A percentile compares a stretch with the other conserved stretches of the same genome.
These are phyloP conservation scores for Chymomyza caudatula DNA, from an alignment of 2,888 invertebrate genomes.

Conservation along the genomic window DNA sequence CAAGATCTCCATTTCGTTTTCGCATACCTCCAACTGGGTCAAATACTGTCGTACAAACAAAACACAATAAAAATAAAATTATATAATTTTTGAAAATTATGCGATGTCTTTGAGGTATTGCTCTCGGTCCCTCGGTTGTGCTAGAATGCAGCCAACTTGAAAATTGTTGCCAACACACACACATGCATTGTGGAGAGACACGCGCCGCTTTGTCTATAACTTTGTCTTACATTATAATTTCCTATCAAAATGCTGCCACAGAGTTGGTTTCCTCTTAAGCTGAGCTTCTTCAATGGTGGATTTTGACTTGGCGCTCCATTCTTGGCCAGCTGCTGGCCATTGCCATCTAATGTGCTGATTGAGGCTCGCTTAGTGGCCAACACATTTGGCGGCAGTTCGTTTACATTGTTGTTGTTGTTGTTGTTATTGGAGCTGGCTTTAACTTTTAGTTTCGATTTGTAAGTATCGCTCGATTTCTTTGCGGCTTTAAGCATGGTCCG, in stretches of 20 bases:
- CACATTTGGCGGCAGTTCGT: slow-evolving; percentile 5
- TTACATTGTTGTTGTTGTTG: slow-evolving; percentile 4
- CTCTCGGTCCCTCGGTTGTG: neutral
- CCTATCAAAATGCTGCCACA: slow-evolving; percentile 91
- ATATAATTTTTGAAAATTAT: slow-evolving; percentile 16
- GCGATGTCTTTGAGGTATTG: neutral
- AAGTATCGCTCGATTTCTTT: slow-evolving; percentile 59
- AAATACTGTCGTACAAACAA: slow-evolving; percentile 82
- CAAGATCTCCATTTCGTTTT: slow-evolving; percentile 89
- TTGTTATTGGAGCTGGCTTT: slow-evolving; percentile 37
- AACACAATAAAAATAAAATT: slow-evolving; percentile 24
- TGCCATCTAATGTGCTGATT: slow-evolving; percentile 21
- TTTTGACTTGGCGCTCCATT: slow-evolving; percentile 30
- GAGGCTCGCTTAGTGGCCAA: slow-evolving; percentile 33
- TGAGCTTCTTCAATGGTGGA: slow-evolving; percentile 84
- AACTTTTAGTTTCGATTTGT: slow-evolving; percentile 71
- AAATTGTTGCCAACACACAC: slow-evolving; percentile 10
- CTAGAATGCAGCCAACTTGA: slow-evolving; percentile 15
- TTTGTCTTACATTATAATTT: slow-evolving; percentile 86
- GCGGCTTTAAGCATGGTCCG: slow-evolving; percentile 64
- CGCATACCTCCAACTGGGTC: slow-evolving; percentile 89
- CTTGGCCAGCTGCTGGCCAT: slow-evolving; percentile 2
- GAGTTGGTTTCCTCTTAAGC: slow-evolving; percentile 86
- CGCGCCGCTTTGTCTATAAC: neutral
- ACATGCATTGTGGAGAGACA: neutral